A percentile compares a stretch with the other conserved stretches of the same genome.
Conservation (phyloP, 2,113 vertebrate genomes). For the Bambusicola thoracicus region DNA sequence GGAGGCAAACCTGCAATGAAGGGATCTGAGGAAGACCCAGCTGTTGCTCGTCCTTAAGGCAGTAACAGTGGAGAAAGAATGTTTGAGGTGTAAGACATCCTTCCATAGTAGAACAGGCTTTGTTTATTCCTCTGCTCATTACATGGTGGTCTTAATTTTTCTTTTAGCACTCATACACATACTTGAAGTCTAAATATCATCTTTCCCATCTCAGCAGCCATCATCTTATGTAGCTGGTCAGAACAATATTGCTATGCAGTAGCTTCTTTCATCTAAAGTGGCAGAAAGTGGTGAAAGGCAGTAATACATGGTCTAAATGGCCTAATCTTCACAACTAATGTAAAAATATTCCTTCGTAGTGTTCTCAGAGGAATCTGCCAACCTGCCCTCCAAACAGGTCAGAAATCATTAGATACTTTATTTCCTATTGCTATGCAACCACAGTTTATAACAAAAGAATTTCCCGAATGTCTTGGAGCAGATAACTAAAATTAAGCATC, state of each 20-base stretch:
- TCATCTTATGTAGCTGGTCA: background rate
- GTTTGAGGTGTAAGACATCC: background rate
- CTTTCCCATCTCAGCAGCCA: background rate
- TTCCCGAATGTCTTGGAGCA: constrained; percentile 9
- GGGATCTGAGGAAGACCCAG: background rate
- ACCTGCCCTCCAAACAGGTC: background rate
- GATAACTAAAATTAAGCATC: background rate
- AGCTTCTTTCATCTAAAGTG: background rate
- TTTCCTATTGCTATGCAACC: background rate
- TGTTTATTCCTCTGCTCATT: background rate
- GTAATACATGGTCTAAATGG: background rate
- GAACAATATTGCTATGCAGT: background rate
- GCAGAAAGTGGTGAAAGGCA: background rate
- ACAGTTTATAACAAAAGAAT: constrained; percentile 6
- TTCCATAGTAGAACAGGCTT: background rate
- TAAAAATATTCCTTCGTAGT: constrained; percentile 7
- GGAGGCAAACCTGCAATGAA: background rate
- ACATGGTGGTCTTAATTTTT: background rate
- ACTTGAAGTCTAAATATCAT: background rate
- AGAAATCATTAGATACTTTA: background rate
- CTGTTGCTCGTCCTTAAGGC: background rate
- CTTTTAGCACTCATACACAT: background rate
- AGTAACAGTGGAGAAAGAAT: background rate
- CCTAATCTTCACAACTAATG: background rate
- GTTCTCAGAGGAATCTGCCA: constrained; percentile 4